A percentile compares a stretch with the other conserved stretches of the same genome.
Evolutionary conservation across 2,113 vertebrate species (phyloP).

Genomic region (Myotis brandtii): DNA sequence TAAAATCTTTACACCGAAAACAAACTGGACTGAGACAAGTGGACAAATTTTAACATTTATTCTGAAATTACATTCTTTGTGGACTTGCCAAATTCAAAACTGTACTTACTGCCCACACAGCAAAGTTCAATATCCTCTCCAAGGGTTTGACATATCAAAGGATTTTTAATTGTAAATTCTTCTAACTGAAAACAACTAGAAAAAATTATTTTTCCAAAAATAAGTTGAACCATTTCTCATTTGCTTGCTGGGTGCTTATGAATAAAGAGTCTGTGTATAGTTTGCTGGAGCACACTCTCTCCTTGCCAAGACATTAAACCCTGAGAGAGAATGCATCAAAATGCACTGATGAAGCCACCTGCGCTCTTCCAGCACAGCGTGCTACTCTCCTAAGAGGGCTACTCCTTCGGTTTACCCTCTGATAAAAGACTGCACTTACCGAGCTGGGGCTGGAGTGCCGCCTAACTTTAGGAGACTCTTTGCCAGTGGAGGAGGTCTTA

Average conservation of each 20-base stretch:
- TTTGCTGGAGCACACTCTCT: constrained; percentile 62
- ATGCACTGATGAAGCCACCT: background rate
- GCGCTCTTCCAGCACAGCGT: background rate
- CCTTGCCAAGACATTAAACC: constrained; percentile 70
- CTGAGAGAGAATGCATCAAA: constrained; percentile 55
- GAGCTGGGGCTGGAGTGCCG: constrained; percentile 96
- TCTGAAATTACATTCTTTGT: background rate
- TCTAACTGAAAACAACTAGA: constrained; percentile 59
- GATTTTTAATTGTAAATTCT: constrained; percentile 75
- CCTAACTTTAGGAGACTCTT: constrained; percentile 96
- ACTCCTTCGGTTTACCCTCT: background rate
- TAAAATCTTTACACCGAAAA: background rate
- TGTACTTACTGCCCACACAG: background rate
- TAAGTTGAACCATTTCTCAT: constrained; percentile 69
- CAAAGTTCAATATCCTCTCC: constrained; percentile 25
- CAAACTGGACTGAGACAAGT: background rate
- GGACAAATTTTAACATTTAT: constrained; percentile 7
- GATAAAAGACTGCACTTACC: constrained; percentile 86
- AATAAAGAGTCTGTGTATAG: constrained; percentile 64
- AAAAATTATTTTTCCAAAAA: constrained; percentile 75
- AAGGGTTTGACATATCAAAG: constrained; percentile 61
- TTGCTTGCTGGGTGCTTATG: constrained; percentile 67
- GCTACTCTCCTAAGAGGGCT: background rate
- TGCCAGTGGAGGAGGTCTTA: constrained; percentile 91
- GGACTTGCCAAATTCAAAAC: background rate